These are phyloP conservation scores for Phaethon lepturus DNA, from an alignment of 2,113 vertebrate genomes.

Conservation along the genomic window DNA sequence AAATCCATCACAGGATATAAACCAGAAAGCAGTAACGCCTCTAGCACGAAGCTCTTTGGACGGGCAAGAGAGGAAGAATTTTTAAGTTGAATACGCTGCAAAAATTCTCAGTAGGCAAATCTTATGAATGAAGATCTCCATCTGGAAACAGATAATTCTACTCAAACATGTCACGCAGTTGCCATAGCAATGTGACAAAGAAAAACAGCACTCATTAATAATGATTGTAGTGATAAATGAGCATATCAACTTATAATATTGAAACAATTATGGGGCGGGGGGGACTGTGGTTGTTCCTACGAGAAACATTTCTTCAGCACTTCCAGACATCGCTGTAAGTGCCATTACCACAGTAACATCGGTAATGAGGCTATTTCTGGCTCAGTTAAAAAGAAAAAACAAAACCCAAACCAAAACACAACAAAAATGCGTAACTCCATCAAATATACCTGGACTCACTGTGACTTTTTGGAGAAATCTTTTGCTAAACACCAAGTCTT, in stretches of 20 bases:
- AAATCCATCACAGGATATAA: background rate
- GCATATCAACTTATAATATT: constrained; percentile 3
- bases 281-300: background rate
- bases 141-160: constrained; percentile 69
- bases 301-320: background rate
- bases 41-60: background rate
- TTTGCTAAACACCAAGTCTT: background rate
- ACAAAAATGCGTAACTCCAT: background rate
- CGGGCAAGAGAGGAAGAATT: constrained; percentile 11
- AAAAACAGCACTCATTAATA: constrained; percentile 38
- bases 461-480: background rate
- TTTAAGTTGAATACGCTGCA: background rate
- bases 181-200: constrained; percentile 52
- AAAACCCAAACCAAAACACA: too few species aligned
- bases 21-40: background rate
- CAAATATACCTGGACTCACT: background rate
- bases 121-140: constrained; percentile 67
- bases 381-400: background rate
- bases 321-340: background rate
- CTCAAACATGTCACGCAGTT: constrained; percentile 41
- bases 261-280: background rate
- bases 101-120: constrained; percentile 47
- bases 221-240: constrained; percentile 25
- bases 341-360: background rate
- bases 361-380: background rate